A percentile compares a stretch with the other conserved stretches of the same genome.
These are phyloP conservation scores for Mionectes olivaceus DNA, from an alignment of 2,797 vertebrate species.

Conservation along the genomic window DNA sequence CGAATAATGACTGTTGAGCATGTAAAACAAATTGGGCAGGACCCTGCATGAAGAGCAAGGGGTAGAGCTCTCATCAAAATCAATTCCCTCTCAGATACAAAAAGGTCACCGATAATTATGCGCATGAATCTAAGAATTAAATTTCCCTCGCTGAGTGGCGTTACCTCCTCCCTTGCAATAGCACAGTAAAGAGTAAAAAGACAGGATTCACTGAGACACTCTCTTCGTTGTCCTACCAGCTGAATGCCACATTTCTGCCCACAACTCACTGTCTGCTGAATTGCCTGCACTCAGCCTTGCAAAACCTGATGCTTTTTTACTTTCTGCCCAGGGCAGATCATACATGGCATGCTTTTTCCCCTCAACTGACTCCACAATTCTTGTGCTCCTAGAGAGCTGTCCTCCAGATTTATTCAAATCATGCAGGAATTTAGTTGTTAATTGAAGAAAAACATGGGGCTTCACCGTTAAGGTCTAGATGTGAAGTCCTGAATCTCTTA, in stretches of 20 bases:
- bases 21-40: constrained; percentile 28
- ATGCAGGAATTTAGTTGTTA: neutral
- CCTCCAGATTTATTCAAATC: neutral
- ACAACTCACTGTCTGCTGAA: constrained; percentile 4
- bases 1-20: constrained; percentile 8
- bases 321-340: constrained; percentile 18
- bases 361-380: neutral
- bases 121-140: neutral
- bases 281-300: neutral
- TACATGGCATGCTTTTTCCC: neutral
- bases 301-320: neutral
- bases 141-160: constrained; percentile 5
- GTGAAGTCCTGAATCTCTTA: neutral
- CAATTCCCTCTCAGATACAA: constrained; percentile 13
- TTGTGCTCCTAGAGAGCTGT: neutral
- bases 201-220: neutral
- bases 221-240: neutral
- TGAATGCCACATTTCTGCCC: neutral
- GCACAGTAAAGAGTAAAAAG: neutral
- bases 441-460: neutral
- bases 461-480: neutral
- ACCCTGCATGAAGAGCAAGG: neutral
- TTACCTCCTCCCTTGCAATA: neutral
- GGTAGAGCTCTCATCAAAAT: constrained; percentile 18
- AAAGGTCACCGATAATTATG: constrained; percentile 55